Evolutionary conservation across 2,797 vertebrate genomes (phyloP).

Genomic region (Mormyrops boulengeri): DNA sequence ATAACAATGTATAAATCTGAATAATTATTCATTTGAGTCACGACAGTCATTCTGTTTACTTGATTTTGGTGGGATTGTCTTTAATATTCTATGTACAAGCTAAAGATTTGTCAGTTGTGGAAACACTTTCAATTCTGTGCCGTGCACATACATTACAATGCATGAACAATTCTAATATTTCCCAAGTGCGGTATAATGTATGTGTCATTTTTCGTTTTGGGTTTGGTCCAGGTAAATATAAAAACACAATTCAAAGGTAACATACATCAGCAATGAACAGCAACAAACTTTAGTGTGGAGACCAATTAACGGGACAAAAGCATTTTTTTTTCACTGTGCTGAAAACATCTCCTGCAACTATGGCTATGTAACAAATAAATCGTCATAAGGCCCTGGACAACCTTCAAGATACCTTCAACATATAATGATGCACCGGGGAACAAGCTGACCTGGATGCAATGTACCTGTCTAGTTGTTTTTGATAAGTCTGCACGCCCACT

Average conservation of each 20-base stretch:
- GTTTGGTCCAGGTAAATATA: not conserved
- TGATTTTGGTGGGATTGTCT: not conserved
- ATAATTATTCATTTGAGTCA: not conserved
- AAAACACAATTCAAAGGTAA: not conserved
- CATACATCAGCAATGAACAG: not conserved
- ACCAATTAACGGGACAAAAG: conserved; percentile 38
- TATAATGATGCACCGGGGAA: not conserved
- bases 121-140: not conserved
- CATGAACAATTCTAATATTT: not conserved
- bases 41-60: not conserved
- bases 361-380: conserved; percentile 58
- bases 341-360: conserved; percentile 41
- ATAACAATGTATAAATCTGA: not conserved
- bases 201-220: not conserved
- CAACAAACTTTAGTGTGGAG: conserved; percentile 17
- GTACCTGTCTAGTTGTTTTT: conserved; percentile 57
- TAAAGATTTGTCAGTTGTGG: not conserved
- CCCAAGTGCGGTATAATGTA: not conserved
- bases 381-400: conserved; percentile 45
- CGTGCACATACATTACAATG: not conserved
- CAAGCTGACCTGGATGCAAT: not conserved
- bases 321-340: conserved; percentile 42
- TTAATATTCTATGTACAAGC: not conserved
- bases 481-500: not conserved
- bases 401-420: not conserved